Evolutionary conservation across 2,888 invertebrate species (phyloP), one percentile per base, ranked within the genome.

Genomic region (Agrotis ipsilon): DNA sequence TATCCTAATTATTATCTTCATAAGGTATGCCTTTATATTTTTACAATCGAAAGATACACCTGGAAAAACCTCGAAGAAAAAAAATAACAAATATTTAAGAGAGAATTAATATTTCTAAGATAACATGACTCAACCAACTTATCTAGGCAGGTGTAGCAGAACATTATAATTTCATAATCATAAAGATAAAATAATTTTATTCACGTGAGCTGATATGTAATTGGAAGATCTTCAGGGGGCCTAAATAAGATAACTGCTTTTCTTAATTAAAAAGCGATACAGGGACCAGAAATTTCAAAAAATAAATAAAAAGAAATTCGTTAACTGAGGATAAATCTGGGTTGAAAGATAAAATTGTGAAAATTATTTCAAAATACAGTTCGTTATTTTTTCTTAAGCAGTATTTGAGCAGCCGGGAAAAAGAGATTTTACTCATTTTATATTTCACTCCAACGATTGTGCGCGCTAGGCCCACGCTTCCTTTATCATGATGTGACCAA

Each of bases 1-100:
- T 54, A 75, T 32, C 9, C 18, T 51, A 65, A 64, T 80, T 61
- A 64, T 43, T 1, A 58, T 27, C 21, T 54, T 14, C 13, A 54
- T 51, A 63, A 39, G 19, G 48, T 11, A 11, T 39, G 11, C 39
- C 39, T 39, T 39, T 39, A 9, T 39, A 39, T 39, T 39, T 39
- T 43, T 19, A 48, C 64, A 65, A 78, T 61, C 61, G 24, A 68
- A 68, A 80, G 13, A 13, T 58, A 52, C 18, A 13, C 3, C 45
- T 32, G 39, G 11, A 67, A 63, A 43, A 24, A 24, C 39, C 39
- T 21, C 7, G 24, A 39, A 4, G 27, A 2, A 21, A 46, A 16
- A 46, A 32, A n/a, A 4, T 19, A 16, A 13, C 27, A 1, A 55
- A 55, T 14, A 55, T 32, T 55, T n/a, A 32, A 55, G 55, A 32